Evolutionary conservation across 2,888 invertebrate species (phyloP).

Genomic region (Tuberolachnus salignus): DNA sequence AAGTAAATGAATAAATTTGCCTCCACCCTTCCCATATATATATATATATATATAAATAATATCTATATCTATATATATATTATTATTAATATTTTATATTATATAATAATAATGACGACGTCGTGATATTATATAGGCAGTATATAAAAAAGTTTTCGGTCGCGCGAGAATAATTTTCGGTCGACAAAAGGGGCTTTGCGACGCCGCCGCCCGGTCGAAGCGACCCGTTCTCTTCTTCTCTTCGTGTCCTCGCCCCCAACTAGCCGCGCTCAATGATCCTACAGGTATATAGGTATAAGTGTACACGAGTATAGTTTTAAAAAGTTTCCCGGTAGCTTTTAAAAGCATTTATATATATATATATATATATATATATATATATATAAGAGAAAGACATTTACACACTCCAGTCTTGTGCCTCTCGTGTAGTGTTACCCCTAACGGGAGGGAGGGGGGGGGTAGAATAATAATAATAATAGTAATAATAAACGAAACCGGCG

Average conservation of each 20-base stretch:
- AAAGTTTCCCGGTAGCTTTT: constrained; percentile 20
- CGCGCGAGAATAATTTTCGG: constrained; percentile 18
- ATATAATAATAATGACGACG: background rate
- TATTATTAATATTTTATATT: background rate
- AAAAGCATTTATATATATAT: constrained; percentile 27
- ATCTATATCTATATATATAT: no score
- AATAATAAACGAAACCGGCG: no score
- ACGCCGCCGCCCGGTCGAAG: background rate
- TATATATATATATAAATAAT: no score
- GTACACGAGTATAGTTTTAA: background rate
- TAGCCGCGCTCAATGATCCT: background rate
- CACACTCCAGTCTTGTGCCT: background rate
- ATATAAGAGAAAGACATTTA: no score
- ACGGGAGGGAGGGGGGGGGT: no score
- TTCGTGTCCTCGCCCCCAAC: background rate
- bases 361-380: no score
- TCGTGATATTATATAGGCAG: no score
- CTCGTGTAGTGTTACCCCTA: no score
- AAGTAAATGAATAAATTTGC: constrained; percentile 50
- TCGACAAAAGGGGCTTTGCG: constrained; percentile 15
- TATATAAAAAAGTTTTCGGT: constrained; percentile 37
- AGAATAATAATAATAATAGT: no score
- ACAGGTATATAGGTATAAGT: no score
- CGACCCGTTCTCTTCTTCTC: no score
- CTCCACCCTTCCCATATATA: background rate